Percentiles rank a stretch among this genome's conserved stretches.
Conservation (phyloP, 2,113 vertebrate species). For the Urocynchramus pylzowi region DNA sequence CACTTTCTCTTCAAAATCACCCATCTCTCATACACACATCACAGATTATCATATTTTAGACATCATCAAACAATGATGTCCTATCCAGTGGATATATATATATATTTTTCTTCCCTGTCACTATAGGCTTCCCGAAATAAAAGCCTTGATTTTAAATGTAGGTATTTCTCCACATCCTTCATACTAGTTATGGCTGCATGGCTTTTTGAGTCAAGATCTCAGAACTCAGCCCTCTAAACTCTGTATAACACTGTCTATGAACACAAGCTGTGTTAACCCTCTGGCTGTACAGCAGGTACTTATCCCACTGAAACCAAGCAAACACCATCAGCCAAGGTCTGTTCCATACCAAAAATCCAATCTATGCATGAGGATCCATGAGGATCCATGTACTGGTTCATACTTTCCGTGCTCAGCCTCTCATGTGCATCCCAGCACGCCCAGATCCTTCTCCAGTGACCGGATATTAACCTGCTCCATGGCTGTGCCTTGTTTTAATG, state of each 20-base stretch:
- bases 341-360: background rate
- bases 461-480: background rate
- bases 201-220: background rate
- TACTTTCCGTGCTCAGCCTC: background rate
- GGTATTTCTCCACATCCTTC: background rate
- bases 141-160: background rate
- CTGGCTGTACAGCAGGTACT: background rate
- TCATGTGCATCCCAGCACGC: background rate
- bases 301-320: background rate
- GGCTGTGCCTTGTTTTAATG: background rate
- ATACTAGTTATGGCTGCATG: background rate
- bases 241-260: background rate
- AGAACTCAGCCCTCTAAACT: background rate
- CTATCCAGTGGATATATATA: background rate
- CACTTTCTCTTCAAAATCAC: background rate
- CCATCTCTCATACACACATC: background rate
- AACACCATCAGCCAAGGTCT: background rate
- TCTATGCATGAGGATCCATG: rapidly evolving
- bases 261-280: background rate
- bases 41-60: background rate
- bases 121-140: background rate
- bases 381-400: background rate
- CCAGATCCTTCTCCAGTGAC: background rate
- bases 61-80: background rate
- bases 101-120: background rate